Evolutionary conservation across 2,888 invertebrate species (phyloP).

Genomic region (Asteroscopus sphinx): DNA sequence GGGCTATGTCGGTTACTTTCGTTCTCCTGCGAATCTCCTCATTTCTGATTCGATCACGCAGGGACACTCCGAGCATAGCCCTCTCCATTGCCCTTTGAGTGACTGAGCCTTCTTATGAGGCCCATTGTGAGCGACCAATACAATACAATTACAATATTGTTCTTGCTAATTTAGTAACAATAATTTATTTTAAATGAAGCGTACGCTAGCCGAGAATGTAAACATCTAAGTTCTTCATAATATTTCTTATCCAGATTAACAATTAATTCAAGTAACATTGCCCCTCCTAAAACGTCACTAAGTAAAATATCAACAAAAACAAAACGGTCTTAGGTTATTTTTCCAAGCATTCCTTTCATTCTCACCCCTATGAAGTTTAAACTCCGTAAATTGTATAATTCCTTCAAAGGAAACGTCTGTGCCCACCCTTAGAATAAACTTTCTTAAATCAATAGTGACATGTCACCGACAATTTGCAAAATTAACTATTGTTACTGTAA

Average conservation of each 20-base stretch:
- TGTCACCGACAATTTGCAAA: constrained; percentile 65
- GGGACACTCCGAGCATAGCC: no score
- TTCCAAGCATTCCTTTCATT: constrained; percentile 59
- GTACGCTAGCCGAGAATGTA: no score
- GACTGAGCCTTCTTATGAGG: no score
- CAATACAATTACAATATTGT: no score
- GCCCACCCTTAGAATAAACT: constrained; percentile 83
- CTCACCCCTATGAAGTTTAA: constrained; percentile 52
- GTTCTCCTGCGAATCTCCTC: no score
- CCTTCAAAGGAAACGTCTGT: constrained; percentile 65
- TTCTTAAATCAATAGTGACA: constrained; percentile 82
- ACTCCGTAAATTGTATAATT: constrained; percentile 56
- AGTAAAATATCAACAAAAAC: constrained; percentile 46
- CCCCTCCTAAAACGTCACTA: constrained; percentile 12
- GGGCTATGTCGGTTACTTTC: no score
- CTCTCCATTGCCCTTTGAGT: no score
- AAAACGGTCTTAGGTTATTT: constrained; percentile 51
- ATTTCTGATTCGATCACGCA: no score
- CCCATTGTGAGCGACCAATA: no score
- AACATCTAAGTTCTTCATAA: neutral
- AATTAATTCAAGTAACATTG: constrained; percentile 13
- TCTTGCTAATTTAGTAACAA: no score
- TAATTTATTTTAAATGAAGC: no score
- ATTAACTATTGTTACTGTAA: constrained; percentile 10
- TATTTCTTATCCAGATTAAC: neutral